Conservation (phyloP, 2,113 vertebrate genomes). For the Tympanuchus pallidicinctus region DNA sequence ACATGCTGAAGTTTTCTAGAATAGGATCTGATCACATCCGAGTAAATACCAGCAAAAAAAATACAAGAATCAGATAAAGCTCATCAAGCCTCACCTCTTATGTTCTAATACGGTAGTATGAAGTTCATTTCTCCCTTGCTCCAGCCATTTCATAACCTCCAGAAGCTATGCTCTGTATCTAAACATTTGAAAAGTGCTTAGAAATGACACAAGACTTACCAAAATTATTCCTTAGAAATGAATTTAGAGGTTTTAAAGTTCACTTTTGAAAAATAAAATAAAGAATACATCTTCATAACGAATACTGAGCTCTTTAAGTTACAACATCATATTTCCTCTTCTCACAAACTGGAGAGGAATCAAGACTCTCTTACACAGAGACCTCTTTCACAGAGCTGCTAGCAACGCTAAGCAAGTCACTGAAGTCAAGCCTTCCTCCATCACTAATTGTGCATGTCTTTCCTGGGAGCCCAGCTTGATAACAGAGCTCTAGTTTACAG, state of each 20-base stretch:
- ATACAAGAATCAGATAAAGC: neutral
- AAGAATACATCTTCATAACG: neutral
- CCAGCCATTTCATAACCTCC: neutral
- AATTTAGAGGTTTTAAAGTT: neutral
- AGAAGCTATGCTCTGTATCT: neutral
- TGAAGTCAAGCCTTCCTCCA: neutral
- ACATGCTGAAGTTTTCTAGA: neutral
- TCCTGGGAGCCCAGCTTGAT: neutral
- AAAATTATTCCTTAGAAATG: neutral
- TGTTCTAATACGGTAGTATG: accelerated
- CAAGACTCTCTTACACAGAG: neutral
- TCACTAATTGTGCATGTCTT: accelerated
- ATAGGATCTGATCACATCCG: neutral
- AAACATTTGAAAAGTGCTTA: neutral
- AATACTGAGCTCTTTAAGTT: neutral
- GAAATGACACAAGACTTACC: neutral
- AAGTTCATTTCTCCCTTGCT: neutral
- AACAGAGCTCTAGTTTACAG: neutral
- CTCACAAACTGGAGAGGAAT: neutral
- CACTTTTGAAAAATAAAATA: neutral
- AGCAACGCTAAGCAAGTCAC: neutral
- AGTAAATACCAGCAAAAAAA: neutral
- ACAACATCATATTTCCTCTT: neutral
- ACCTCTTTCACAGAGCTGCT: neutral
- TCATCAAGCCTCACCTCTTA: neutral